phyloP scores from a whole-genome alignment of 2,113 vertebrate species.

The Microcebus murinus region DNA sequence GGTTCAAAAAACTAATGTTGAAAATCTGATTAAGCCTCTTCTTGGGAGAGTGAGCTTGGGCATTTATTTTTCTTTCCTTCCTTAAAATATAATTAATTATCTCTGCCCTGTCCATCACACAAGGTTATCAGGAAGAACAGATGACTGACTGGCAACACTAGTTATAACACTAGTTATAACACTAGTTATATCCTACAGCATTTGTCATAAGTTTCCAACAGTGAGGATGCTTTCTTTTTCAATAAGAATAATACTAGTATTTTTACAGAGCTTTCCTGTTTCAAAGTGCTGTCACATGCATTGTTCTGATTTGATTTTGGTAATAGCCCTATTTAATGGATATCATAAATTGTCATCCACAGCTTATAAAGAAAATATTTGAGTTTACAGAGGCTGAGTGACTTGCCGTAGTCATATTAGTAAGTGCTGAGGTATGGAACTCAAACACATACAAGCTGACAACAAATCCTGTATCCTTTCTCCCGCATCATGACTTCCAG shows the following conservation, averaged over 20 bases:
- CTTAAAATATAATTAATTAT: not conserved
- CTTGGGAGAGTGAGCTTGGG: not conserved
- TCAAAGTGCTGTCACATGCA: not conserved
- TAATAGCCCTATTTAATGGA: not conserved
- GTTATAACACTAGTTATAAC: too few relatives aligned
- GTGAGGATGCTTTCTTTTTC: not conserved
- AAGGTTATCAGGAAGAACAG: not conserved
- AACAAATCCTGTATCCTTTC: not conserved
- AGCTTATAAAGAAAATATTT: not conserved
- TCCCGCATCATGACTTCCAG: not conserved
- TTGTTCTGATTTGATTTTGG: not conserved
- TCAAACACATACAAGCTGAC: not conserved
- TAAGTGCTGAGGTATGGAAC: too few relatives aligned
- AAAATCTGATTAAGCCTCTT: not conserved
- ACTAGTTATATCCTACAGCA: not conserved
- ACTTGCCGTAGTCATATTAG: not conserved
- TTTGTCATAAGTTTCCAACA: not conserved
- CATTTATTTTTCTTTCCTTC: not conserved
- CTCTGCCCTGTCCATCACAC: not conserved
- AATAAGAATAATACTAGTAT: not conserved
- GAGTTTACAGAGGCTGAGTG: not conserved
- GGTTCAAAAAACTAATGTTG: not conserved
- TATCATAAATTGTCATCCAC: not conserved
- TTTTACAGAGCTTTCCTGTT: not conserved
- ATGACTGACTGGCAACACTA: not conserved